Percentiles rank a stretch among this genome's conserved stretches.
These are phyloP conservation scores for Parapristionchus giblindavisi DNA, from an alignment of 2,888 invertebrate species.

Conservation along the genomic window DNA sequence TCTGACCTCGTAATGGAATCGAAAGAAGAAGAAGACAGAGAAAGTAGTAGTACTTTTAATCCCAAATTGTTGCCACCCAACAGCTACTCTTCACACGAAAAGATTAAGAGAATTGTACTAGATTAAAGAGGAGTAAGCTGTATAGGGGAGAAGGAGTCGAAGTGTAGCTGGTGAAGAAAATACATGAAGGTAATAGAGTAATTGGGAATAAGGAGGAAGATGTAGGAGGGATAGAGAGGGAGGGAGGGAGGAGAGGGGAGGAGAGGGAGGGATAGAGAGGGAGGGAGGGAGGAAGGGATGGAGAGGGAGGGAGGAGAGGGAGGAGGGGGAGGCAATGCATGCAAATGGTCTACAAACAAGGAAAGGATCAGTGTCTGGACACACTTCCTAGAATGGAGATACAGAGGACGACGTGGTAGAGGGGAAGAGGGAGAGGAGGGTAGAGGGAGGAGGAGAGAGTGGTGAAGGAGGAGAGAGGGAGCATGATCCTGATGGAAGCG, in stretches of 20 bases:
- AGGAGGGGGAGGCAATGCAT: constrained; percentile 23
- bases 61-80: neutral
- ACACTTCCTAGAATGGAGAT: neutral
- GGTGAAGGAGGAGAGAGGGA: neutral
- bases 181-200: neutral
- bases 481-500: too few relatives aligned
- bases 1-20: constrained; percentile 7
- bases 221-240: too few relatives aligned
- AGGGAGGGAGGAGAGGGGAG: neutral
- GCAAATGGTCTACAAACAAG: constrained; percentile 37
- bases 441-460: neutral
- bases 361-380: constrained; percentile 33
- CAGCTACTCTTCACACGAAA: neutral
- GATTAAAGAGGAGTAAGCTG: neutral
- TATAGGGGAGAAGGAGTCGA: neutral
- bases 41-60: constrained; percentile 8
- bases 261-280: constrained; percentile 2
- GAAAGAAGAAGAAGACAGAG: neutral
- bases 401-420: constrained; percentile 4
- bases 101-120: neutral
- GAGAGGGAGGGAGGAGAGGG: constrained; percentile 6
- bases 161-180: neutral
- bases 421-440: constrained; percentile 1
- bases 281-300: constrained; percentile 7
- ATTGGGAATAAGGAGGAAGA: neutral